Evolutionary conservation across 1,140 invertebrate species (phyloP), one percentile per base, ranked within the genome.

Genomic region (Neodiprion lecontei): DNA sequence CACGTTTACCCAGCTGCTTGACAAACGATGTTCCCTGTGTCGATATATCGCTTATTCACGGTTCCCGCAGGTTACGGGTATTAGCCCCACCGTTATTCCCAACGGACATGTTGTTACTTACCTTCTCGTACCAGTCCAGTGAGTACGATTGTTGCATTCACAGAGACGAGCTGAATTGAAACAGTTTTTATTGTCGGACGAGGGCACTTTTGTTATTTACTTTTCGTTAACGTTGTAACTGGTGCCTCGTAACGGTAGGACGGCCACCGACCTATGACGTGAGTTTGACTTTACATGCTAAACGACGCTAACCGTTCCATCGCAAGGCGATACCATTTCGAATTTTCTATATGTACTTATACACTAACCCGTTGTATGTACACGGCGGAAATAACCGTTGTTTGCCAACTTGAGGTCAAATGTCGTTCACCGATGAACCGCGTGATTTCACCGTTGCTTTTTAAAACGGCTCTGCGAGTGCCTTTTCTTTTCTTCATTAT

Each of bases 211-310:
- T 61, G 11, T 61, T 61, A 14, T 61, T 61, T 61, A 61, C 53
- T 61, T 61, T 61, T 61, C 53, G 53, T 61, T 61, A 61, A 61
- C 3, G 0, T 61, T 61, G 11, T 40, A 40, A 40, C 28, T 40
- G 28, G 28, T 40, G 5, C 4, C n/a, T 9, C 5, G 53, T 61
- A 61, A 61, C n/a, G 28, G 28, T 40, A 40, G 28, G 28, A 8
- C 53, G 53, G 53, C 53, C 53, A 61, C 53, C n/a, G 53, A 61
- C 53, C 53, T 61, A 61, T 61, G 53, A 61, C 53, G 53, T 61
- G n/a, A 61, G n/a, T 14, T 40, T 40, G 28, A 40, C 28, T 1
- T 40, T 21, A 21, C 17, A 40, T 61, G 53, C 53, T 61, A 61
- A 61, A 61, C 53, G 53, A 61, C 53, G 11, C 53, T 61, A 61